Evolutionary conservation across 1,140 invertebrate genomes (phyloP), one percentile per base, ranked within the genome.

Genomic region (Polyergus mexicanus): DNA sequence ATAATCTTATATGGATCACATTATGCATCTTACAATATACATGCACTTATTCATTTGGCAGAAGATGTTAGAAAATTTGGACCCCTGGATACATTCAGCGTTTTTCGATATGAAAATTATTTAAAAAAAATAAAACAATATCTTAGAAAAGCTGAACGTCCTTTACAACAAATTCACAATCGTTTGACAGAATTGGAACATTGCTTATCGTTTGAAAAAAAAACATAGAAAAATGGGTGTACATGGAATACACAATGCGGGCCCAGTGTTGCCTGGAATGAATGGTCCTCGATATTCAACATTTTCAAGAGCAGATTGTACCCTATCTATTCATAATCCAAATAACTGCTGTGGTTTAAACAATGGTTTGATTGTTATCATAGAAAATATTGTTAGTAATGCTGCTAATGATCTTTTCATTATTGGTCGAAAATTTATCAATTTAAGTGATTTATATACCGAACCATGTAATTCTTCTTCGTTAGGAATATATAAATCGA

Each of bases 31-130:
- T 3, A 22, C 3, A 66, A 66, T 66, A 2, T 66, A 66, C 65
- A 66, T 41, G 65, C 10, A 66, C n/a, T 69, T 28, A 47, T 3
- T 28, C 41, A 69, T 69, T 19, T 69, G 22, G 22, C 13, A 28
- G 66, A 69, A 28, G 38, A 69, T 69, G 66, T 47, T 47, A 69
- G 13, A 69, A 69, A 47, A 69, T 69, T 69, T 69, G 41, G 66
- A 3, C 6, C 66, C 13, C 0, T 68, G 38, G 38, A 68, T 44
- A 25, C 11, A 44, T 68, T 68, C 22, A 68, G 65, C 11, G 22
- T 38, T 47, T 69, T 69, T 69, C 22, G 22, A 47, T 69, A 69
- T 16, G n/a, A 66, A 41, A 66, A 66, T 66, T 66, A 66, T 66
- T 66, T 41, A 22, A 66, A 2, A 66, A 38, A 4, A 66, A 41